Base-by-base conservation (phyloP, 2,113 vertebrate species). In the Zosterops hypoxanthus region DNA sequence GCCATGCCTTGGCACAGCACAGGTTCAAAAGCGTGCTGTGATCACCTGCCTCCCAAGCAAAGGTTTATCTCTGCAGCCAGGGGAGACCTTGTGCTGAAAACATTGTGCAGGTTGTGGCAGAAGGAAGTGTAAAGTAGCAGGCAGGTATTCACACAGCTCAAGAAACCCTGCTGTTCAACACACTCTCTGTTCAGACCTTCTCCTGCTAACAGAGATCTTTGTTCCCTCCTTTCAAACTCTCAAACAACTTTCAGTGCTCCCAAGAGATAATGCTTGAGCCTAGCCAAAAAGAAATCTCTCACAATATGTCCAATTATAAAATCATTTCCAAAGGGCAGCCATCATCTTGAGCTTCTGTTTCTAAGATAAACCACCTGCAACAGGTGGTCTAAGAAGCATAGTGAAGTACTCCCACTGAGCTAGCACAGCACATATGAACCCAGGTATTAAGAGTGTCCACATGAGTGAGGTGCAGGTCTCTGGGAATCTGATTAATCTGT, bases 1-100 rank as follows among this genome's bases (percentile, higher is more conserved):
- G 1, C 26, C 83, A 6, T 0, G 1, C 31, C 36, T 53, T 25
- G 68, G 79, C 66, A 47, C 1, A 76, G 56, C 5, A 1, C 41
- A 21, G 20, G n/a, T 44, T 55, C 68, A 65, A 28, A 82, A 91
- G 25, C 1, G 0, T n/a, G n/a, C 2, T 0, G 1, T 34, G n/a
- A 69, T 52, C 56, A 47, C 19, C 36, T 22, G 28, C 42, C 56
- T 70, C 26, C 29, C 73, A 42, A 63, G 49, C 21, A 71, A 84
- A 75, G 24, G n/a, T 52, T 83, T 75, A 33, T 8, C 64, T 39
- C 31, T 36, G 64, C 61, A 83, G 29, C n/a, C 11, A 44, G 14
- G 72, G 55, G 47, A 76, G 65, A 63, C 20, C 1, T 1, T 9
- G n/a, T 23, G 33, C 53, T 64, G 46, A 33, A 87, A 56, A 34